Conservation (phyloP, 2,113 vertebrate species). For the Nibea albiflora region DNA sequence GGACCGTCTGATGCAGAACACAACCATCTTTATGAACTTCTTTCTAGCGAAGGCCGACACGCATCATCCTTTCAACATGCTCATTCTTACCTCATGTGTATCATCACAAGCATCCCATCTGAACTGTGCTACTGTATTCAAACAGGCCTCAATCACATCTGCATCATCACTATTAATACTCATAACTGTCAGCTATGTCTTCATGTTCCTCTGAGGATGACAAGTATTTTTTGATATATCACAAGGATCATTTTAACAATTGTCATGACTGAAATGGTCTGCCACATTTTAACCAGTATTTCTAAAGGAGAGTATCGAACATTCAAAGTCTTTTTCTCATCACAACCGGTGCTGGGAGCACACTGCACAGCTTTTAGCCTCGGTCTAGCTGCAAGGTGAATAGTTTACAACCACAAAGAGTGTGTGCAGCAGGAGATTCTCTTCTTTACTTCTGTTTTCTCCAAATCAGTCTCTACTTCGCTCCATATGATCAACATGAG, state of each 20-base stretch:
- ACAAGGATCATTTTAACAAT: background rate
- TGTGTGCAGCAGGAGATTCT: background rate
- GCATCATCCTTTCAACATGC: constrained; percentile 10
- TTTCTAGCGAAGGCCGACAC: background rate
- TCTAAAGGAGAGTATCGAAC: background rate
- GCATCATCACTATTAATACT: constrained; percentile 7
- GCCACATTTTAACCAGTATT: background rate
- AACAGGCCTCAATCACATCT: background rate
- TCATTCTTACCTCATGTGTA: constrained; percentile 41
- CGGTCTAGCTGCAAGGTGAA: background rate
- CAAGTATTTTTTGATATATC: background rate
- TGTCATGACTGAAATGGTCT: background rate
- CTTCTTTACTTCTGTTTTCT: background rate
- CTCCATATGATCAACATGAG: too few species aligned
- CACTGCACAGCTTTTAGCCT: background rate
- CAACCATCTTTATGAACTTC: constrained; percentile 6
- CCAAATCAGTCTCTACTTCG: too few species aligned
- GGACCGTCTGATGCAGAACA: background rate
- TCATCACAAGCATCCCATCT: background rate
- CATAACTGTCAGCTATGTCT: background rate
- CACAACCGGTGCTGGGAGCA: background rate
- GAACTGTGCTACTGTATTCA: constrained; percentile 43
- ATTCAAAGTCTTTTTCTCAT: background rate
- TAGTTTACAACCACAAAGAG: background rate
- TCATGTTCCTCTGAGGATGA: background rate